phyloP scores from a whole-genome alignment of 1,140 invertebrate genomes.

The Plodia interpunctella region DNA sequence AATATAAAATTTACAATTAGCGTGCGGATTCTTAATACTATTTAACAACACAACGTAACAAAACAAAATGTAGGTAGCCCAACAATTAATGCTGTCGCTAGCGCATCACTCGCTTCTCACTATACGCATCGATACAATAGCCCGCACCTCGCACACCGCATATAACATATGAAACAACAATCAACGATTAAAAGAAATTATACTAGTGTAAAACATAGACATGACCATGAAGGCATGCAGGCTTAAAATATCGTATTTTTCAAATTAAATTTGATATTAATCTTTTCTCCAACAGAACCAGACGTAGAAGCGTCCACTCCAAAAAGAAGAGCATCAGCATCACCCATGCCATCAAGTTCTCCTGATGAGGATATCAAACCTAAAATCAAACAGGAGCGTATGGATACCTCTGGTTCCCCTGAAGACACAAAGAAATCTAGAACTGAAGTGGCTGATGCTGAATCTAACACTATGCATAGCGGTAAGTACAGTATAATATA shows the following conservation, averaged over 20 bases:
- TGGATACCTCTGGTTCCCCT: conserved; percentile 79
- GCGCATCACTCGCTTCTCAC: too few species aligned
- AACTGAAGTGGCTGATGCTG: conserved; percentile 89
- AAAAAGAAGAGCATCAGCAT: conserved; percentile 81
- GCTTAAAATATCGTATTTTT: not conserved
- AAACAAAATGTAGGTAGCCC: too few species aligned
- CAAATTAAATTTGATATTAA: not conserved
- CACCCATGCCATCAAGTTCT: conserved; percentile 79
- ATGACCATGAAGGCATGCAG: too few species aligned
- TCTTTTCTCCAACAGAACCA: conserved; percentile 32
- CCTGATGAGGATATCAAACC: conserved; percentile 84
- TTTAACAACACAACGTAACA: too few species aligned
- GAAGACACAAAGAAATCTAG: conserved; percentile 84
- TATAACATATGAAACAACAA: too few species aligned
- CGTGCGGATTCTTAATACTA: too few species aligned
- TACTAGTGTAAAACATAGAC: too few species aligned
- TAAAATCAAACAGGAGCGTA: conserved; percentile 84
- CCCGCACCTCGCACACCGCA: too few species aligned
- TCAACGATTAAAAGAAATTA: too few species aligned
- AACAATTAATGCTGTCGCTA: too few species aligned
- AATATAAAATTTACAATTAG: too few species aligned
- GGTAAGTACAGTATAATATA: conserved; percentile 81
- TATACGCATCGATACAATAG: too few species aligned
- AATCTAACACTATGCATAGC: conserved; percentile 92
- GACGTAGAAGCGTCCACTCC: conserved; percentile 78